Percentiles rank a stretch among this genome's conserved stretches.
phyloP scores from a whole-genome alignment of 2,888 invertebrate species.

The Agriotes lineatus region DNA sequence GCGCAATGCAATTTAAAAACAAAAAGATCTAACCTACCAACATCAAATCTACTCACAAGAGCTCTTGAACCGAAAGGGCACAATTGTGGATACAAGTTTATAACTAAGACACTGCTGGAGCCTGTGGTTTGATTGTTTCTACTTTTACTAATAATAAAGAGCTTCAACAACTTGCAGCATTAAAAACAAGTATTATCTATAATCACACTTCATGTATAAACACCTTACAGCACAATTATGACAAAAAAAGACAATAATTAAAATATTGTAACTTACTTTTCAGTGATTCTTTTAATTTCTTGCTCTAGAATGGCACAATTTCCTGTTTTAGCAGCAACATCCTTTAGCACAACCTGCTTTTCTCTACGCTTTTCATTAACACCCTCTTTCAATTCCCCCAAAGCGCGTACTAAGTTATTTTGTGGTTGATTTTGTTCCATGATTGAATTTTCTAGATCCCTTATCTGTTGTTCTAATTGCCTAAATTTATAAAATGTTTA shows the following conservation, averaged over 20 bases:
- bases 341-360: slow-evolving; percentile 59
- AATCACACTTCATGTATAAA: no score
- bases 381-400: slow-evolving; percentile 64
- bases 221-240: no score
- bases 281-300: slow-evolving; percentile 61
- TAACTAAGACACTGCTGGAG: no score
- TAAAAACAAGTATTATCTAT: no score
- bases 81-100: no score
- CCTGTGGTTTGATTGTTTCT: no score
- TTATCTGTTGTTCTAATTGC: slow-evolving; percentile 52
- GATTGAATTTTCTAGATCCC: slow-evolving; percentile 62
- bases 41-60: no score
- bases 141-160: no score
- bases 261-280: slow-evolving; percentile 54
- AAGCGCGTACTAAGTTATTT: slow-evolving; percentile 56
- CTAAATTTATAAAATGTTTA: slow-evolving; percentile 41
- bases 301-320: slow-evolving; percentile 66
- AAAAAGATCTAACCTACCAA: no score
- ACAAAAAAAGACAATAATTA: not conserved
- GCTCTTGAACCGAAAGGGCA: no score
- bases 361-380: slow-evolving; percentile 61
- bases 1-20: no score
- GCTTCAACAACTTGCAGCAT: no score
- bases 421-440: slow-evolving; percentile 61
- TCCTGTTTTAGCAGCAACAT: slow-evolving; percentile 53